These are phyloP conservation scores for Bombus picipes DNA, from an alignment of 1,140 invertebrate genomes.

Conservation along the genomic window DNA sequence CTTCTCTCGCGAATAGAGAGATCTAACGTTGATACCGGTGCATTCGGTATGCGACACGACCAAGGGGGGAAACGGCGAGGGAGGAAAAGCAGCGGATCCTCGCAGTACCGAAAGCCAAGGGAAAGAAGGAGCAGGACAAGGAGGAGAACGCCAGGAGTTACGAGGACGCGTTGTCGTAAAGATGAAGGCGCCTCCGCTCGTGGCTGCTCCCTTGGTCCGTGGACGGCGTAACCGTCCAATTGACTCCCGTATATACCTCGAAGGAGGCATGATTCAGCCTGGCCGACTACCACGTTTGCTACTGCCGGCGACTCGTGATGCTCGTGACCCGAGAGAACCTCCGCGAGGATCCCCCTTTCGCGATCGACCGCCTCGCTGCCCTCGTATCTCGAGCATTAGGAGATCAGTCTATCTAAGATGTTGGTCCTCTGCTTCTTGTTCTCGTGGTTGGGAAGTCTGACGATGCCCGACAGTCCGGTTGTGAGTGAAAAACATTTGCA, in stretches of 20 bases:
- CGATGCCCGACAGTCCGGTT: too few relatives aligned
- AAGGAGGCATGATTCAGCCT: constrained; percentile 65
- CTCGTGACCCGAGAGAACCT: constrained; percentile 61
- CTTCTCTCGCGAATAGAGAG: constrained; percentile 41
- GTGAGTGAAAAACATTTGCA: too few relatives aligned
- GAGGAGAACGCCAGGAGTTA: constrained; percentile 55
- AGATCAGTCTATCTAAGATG: constrained; percentile 2
- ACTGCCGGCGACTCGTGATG: constrained; percentile 64
- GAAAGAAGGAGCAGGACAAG: constrained; percentile 32
- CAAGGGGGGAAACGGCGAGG: not conserved
- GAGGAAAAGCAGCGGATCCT: constrained; percentile 3
- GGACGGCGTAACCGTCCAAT: constrained; percentile 69
- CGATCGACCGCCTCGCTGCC: constrained; percentile 58
- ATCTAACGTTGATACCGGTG: constrained; percentile 35
- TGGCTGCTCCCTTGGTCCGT: constrained; percentile 63
- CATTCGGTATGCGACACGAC: constrained; percentile 24
- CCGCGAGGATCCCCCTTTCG: constrained; percentile 49
- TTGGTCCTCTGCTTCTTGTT: not conserved
- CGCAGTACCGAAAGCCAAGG: constrained; percentile 13
- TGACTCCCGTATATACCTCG: constrained; percentile 67
- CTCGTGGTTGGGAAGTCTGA: not conserved
- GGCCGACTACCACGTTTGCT: constrained; percentile 66
- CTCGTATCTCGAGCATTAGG: constrained; percentile 49
- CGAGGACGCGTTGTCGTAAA: constrained; percentile 69
- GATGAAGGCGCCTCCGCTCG: constrained; percentile 67